A percentile compares a stretch with the other conserved stretches of the same genome.
These are phyloP conservation scores for Scopus umbretta DNA, from an alignment of 2,113 vertebrate species.

Conservation along the genomic window DNA sequence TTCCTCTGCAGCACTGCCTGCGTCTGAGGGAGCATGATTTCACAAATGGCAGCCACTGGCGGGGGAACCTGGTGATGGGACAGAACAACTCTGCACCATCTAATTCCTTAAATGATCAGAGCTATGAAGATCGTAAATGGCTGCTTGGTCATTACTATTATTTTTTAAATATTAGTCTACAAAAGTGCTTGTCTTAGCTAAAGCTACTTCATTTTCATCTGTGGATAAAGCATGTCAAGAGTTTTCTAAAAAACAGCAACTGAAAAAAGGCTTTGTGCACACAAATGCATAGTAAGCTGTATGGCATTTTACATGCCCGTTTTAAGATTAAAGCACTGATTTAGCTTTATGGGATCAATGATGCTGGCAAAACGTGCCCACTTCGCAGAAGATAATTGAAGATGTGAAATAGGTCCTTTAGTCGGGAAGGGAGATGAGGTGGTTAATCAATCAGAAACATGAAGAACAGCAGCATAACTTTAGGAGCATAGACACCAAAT, in stretches of 20 bases:
- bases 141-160: not conserved
- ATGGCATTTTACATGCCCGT: not conserved
- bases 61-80: not conserved
- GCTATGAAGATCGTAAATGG: not conserved
- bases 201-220: not conserved
- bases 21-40: fast-evolving
- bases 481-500: constrained; percentile 5
- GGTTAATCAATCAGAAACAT: not conserved
- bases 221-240: not conserved
- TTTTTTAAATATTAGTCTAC: not conserved
- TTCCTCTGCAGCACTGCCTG: too few relatives aligned
- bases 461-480: not conserved
- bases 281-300: not conserved
- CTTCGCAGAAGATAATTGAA: not conserved
- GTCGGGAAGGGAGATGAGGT: not conserved
- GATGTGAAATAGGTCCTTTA: not conserved
- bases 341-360: not conserved
- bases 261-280: not conserved
- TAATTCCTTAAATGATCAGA: not conserved
- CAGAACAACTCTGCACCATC: not conserved
- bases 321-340: not conserved
- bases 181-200: not conserved
- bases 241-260: not conserved
- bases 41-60: not conserved
- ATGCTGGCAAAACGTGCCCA: not conserved